phyloP scores from a whole-genome alignment of 2,113 vertebrate species.

The Chionomys nivalis region DNA sequence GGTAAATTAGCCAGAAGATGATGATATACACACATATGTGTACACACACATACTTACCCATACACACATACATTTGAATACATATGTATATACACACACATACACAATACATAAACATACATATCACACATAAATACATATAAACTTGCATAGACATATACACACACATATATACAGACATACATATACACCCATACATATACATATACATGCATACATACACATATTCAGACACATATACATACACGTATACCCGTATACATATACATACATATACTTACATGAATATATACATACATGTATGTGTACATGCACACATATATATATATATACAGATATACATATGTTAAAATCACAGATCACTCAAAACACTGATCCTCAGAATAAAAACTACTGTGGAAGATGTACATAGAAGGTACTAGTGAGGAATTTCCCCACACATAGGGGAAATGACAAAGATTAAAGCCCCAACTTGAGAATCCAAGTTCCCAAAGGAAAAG shows the following conservation, averaged over 20 bases:
- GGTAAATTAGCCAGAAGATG: background rate
- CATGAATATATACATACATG: background rate
- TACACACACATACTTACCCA: background rate
- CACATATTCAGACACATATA: background rate
- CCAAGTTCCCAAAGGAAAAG: slow-evolving; percentile 25
- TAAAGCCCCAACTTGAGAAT: background rate
- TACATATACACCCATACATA: background rate
- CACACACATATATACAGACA: accelerated
- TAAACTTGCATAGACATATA: background rate
- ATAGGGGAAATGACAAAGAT: background rate
- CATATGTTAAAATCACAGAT: background rate
- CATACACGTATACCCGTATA: accelerated
- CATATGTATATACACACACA: accelerated
- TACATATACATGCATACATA: background rate
- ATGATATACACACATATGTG: background rate
- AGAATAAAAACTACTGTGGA: slow-evolving; percentile 16
- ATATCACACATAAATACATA: background rate
- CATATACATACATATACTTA: background rate
- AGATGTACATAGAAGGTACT: background rate
- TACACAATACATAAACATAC: background rate
- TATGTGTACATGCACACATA: no score
- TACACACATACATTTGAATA: background rate
- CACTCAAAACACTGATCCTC: background rate
- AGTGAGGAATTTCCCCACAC: background rate
- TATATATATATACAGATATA: background rate